Percentiles rank a stretch among this genome's conserved stretches.
phyloP scores from a whole-genome alignment of 2,113 vertebrate genomes.

The Myodes glareolus region DNA sequence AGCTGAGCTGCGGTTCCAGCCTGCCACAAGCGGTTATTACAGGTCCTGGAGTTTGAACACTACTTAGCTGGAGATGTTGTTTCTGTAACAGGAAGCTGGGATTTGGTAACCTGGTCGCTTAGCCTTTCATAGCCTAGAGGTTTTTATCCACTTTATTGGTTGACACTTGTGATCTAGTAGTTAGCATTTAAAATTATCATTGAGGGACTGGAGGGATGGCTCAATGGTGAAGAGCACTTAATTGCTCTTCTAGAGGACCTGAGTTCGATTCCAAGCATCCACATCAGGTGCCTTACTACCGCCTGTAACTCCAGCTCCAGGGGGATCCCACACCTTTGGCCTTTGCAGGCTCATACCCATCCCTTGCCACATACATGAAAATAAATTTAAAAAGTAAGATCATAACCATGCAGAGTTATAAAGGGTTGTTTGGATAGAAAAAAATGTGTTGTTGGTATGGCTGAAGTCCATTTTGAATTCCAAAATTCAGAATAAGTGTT shows the following conservation, averaged over 20 bases:
- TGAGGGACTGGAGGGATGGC: background rate
- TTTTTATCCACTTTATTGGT: slow-evolving; percentile 1
- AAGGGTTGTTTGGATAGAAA: background rate
- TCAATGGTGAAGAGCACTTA: background rate
- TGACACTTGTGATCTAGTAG: background rate
- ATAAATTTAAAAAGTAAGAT: background rate
- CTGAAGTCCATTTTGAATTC: slow-evolving; percentile 18
- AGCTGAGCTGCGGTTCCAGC: background rate
- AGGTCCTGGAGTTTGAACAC: background rate
- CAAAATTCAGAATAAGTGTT: slow-evolving; percentile 21
- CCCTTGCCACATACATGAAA: background rate
- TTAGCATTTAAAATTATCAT: background rate
- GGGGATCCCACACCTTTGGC: background rate
- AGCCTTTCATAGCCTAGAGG: background rate
- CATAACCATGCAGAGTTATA: background rate
- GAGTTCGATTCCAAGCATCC: too few species aligned
- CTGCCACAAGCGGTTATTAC: background rate
- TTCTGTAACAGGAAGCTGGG: background rate
- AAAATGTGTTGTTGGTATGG: background rate
- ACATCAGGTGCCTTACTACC: background rate
- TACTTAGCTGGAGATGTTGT: background rate
- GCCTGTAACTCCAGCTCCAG: background rate
- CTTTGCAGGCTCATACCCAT: background rate
- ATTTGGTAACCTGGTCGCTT: background rate
- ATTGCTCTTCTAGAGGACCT: background rate